These are phyloP conservation scores for Porites lutea DNA, from an alignment of 64 coral and sea anemone species.

Conservation along the genomic window DNA sequence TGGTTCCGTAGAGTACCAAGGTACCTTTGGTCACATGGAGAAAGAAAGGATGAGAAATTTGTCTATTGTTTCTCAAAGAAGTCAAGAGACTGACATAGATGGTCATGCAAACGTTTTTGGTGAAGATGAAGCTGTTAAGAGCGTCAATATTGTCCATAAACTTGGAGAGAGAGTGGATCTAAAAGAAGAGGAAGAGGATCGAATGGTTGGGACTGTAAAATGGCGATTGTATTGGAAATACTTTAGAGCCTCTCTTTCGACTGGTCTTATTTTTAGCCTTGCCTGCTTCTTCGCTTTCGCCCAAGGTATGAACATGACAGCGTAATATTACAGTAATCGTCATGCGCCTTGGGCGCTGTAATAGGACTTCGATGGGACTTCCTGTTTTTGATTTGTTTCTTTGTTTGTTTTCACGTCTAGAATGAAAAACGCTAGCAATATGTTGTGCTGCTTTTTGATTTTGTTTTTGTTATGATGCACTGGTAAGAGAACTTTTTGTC, in stretches of 20 bases:
- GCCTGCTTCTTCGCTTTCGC: slow-evolving; percentile 1
- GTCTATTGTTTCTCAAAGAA: not conserved
- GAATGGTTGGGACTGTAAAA: slow-evolving; percentile 22
- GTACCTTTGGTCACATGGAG: slow-evolving; percentile 19
- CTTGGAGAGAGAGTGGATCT: not conserved
- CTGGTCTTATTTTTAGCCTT: not conserved
- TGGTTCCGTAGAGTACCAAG: slow-evolving; percentile 11
- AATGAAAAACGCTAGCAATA: no score
- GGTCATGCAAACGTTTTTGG: not conserved
- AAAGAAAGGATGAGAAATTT: not conserved
- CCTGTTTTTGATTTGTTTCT: no score
- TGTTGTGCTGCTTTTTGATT: no score
- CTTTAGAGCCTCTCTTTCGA: slow-evolving; percentile 4
- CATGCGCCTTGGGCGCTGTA: no score
- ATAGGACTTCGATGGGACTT: no score
- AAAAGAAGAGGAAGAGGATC: slow-evolving; percentile 49
- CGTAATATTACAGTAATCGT: no score
- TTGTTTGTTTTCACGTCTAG: no score
- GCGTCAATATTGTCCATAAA: not conserved
- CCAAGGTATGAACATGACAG: slow-evolving; percentile 31
- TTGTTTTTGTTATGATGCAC: no score
- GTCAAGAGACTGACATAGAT: not conserved
- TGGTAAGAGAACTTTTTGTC: no score
- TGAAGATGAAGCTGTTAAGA: not conserved
- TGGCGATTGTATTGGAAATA: slow-evolving; percentile 65